phyloP scores from a whole-genome alignment of 2,113 vertebrate species.

The Megaceryle maxima region DNA sequence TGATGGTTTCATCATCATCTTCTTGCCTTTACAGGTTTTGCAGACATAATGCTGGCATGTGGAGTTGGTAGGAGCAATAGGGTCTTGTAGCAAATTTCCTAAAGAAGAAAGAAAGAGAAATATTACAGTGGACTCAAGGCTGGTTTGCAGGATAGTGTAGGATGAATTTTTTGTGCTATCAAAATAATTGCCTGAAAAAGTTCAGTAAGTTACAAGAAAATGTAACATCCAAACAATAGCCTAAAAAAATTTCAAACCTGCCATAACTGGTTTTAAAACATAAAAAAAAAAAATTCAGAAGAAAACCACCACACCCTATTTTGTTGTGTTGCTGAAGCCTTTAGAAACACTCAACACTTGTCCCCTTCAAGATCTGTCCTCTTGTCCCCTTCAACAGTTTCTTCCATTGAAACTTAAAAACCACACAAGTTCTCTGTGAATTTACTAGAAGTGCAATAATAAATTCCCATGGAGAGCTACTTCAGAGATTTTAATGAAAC shows the following conservation, averaged over 20 bases:
- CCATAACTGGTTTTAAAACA: not conserved
- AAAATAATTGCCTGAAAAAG: not conserved
- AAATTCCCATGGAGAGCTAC: not conserved
- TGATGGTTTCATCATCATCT: slow-evolving; percentile 91
- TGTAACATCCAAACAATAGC: not conserved
- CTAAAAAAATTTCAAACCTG: not conserved
- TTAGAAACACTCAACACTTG: not conserved
- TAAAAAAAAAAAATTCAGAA: not conserved
- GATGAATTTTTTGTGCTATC: not conserved
- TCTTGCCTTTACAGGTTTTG: slow-evolving; percentile 92
- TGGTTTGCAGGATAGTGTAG: rapidly evolving
- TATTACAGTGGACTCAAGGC: not conserved
- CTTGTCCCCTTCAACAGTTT: not conserved
- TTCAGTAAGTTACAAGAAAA: not conserved
- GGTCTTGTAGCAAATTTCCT: slow-evolving; percentile 96
- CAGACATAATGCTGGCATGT: slow-evolving; percentile 97
- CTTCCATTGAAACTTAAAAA: not conserved
- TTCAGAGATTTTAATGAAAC: not conserved
- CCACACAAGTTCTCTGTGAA: not conserved
- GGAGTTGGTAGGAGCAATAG: slow-evolving; percentile 89
- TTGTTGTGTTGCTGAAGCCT: not conserved
- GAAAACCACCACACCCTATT: not conserved
- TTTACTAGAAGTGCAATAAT: not conserved
- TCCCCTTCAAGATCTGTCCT: not conserved
- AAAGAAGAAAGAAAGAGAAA: slow-evolving; percentile 21